phyloP scores from a whole-genome alignment of 2,888 invertebrate species.

The Phortica okadai region DNA sequence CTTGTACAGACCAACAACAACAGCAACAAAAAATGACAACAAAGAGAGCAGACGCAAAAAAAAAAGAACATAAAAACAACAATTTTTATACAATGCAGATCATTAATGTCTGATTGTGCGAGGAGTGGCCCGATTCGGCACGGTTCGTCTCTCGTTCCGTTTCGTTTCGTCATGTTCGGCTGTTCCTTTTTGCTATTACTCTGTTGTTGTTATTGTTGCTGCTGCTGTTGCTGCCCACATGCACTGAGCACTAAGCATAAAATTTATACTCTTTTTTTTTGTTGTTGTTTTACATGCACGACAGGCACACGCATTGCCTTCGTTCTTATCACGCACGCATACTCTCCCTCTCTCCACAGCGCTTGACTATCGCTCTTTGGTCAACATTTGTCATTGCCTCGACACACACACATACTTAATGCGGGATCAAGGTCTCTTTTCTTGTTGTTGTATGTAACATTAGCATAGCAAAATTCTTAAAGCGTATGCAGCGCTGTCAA shows the following conservation, averaged over 20 bases:
- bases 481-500: background rate
- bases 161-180: too few species aligned
- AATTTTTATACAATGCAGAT: background rate
- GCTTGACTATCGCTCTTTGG: too few species aligned
- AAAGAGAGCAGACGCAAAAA: background rate
- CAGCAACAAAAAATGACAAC: background rate
- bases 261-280: constrained; percentile 12
- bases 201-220: background rate
- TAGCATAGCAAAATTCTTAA: background rate
- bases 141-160: too few species aligned
- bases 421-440: constrained; percentile 71
- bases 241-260: background rate
- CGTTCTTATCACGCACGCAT: background rate
- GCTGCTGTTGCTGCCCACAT: background rate
- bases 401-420: constrained; percentile 54
- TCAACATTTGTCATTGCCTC: too few species aligned
- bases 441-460: background rate
- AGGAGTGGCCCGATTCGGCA: constrained; percentile 9
- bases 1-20: constrained; percentile 2
- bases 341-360: background rate
- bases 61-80: too few species aligned
- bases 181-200: background rate
- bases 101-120: background rate
- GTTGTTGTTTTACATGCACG: constrained; percentile 37
- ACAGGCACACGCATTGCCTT: background rate